Evolutionary conservation across 2,113 vertebrate genomes (phyloP), one percentile per base, ranked within the genome.

Genomic region (Callipepla californica): DNA sequence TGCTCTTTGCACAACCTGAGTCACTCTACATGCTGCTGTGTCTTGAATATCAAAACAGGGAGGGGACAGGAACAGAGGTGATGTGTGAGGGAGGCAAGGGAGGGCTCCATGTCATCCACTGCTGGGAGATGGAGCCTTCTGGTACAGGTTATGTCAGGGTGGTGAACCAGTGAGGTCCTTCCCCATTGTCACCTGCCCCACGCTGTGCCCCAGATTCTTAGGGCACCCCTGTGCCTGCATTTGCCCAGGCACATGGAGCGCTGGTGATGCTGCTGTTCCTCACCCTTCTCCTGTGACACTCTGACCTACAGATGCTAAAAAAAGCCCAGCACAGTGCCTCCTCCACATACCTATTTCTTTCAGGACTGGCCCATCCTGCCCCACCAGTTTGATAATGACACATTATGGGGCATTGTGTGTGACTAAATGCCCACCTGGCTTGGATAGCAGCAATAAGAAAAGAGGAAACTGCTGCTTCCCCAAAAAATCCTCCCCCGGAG

Each of bases 391-490:
- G 67, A 40, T 18, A 75, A 75, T 65, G 63, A 86, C 62, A 25
- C 25, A 30, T 30, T 53, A 30, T 14, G 7, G 47, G 16, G 77
- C 1, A 3, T 0, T 7, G 1, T 55, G 3, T 63, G 61, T 85
- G 67, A 69, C 50, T 53, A 69, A 85, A 38, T 14, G 34, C 13
- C 34, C 2, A 1, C 21, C 32, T 51, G 38, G 6, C 65, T 74
- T 51, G 23, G 55, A 62, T 83, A 20, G 16, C 53, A 32, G 11
- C 53, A 32, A 57, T 57, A 30, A 70, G 32, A 32, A 53, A 57
- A 87, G 45, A 74, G 23, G n/a, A 93, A 94, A 83, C 34, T 53
- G 32, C 69, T 84, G 48, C 81, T 91, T 95, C 89, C 51, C 42
- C n/a, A 53, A 82, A 82, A 82, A 82, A 89, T n/a, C 55, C 48